phyloP scores from a whole-genome alignment of 2,113 vertebrate species.

The Hippocampus mohnikei region DNA sequence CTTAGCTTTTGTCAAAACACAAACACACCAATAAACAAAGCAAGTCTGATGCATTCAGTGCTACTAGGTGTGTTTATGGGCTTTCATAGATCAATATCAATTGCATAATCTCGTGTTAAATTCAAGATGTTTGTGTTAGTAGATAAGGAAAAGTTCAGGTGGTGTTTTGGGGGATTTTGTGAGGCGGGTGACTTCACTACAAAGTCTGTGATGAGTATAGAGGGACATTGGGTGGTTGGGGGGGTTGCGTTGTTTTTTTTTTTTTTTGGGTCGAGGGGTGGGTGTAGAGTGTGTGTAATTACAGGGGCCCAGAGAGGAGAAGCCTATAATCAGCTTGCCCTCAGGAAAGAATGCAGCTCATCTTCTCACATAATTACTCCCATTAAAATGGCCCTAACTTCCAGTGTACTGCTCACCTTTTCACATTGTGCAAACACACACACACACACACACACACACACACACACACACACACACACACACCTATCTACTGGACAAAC shows the following conservation, averaged over 20 bases:
- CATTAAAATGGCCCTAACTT: slow-evolving; percentile 72
- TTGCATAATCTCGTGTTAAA: neutral
- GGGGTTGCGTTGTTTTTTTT: neutral
- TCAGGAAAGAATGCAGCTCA: slow-evolving; percentile 89
- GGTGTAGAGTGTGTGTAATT: slow-evolving; percentile 83
- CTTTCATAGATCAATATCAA: neutral
- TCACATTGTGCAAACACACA: slow-evolving; percentile 18
- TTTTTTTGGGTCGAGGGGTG: slow-evolving; percentile 6
- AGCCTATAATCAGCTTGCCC: slow-evolving; percentile 89
- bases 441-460: too few relatives aligned
- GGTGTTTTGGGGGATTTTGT: slow-evolving; percentile 20
- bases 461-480: too few relatives aligned
- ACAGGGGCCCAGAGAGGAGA: slow-evolving; percentile 78
- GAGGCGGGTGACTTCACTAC: neutral
- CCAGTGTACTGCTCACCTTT: slow-evolving; percentile 66
- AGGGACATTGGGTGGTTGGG: slow-evolving; percentile 32
- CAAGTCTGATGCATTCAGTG: neutral
- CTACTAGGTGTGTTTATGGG: neutral
- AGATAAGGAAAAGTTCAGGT: slow-evolving; percentile 25
- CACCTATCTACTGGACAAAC: too few relatives aligned
- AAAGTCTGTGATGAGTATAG: slow-evolving; percentile 34
- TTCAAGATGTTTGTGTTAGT: slow-evolving; percentile 19
- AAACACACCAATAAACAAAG: slow-evolving; percentile 3
- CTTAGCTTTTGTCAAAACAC: slow-evolving; percentile 20
- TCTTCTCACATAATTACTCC: slow-evolving; percentile 88